Evolutionary conservation across 2,797 vertebrate genomes (phyloP).

Genomic region (Rhinophrynus dorsalis): DNA sequence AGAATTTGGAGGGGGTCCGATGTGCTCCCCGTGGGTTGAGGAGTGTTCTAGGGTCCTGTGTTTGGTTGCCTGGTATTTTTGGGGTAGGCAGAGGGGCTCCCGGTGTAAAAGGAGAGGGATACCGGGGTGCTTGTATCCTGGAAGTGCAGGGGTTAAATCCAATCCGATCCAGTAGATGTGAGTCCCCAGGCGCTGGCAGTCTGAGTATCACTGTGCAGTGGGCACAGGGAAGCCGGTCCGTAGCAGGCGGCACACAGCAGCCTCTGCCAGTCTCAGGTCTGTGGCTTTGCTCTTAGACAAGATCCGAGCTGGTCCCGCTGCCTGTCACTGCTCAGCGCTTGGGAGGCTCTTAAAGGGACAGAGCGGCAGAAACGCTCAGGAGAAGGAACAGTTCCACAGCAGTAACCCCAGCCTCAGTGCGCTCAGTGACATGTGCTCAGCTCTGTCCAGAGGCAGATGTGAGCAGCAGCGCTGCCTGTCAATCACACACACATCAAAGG

Average conservation of each 20-base stretch:
- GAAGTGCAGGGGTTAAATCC: not conserved
- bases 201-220: too few species aligned
- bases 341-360: constrained; percentile 36
- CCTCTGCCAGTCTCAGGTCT: constrained; percentile 3
- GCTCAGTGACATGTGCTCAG: not conserved
- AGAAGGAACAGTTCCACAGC: constrained; percentile 4
- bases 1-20: not conserved
- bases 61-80: not conserved
- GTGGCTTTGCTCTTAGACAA: not conserved
- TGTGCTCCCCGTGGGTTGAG: not conserved
- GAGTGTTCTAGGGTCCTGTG: not conserved
- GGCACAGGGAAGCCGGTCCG: too few species aligned
- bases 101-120: not conserved
- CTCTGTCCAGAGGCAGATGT: not conserved
- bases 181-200: not conserved
- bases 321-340: constrained; percentile 18
- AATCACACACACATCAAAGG: constrained; percentile 13
- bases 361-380: constrained; percentile 1
- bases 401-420: not conserved
- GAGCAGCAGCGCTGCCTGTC: not conserved
- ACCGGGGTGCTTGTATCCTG: not conserved
- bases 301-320: constrained; percentile 18
- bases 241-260: too few species aligned
- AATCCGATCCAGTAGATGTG: not conserved
- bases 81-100: not conserved